These are phyloP conservation scores for Pelobates cultripes DNA, from an alignment of 2,797 vertebrate genomes.

Conservation along the genomic window DNA sequence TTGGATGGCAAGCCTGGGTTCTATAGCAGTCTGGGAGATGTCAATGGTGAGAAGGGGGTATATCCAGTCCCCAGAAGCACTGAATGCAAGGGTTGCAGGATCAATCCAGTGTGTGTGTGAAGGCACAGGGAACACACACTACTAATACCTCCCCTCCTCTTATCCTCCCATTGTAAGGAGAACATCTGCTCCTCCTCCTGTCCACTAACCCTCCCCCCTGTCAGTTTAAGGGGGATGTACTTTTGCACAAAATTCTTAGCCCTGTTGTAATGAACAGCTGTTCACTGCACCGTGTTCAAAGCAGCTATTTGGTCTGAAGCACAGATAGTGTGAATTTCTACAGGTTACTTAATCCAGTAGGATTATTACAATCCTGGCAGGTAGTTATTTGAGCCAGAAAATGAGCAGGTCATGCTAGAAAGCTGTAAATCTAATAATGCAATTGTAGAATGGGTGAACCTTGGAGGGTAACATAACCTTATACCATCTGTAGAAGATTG, in stretches of 20 bases:
- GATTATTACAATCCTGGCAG: neutral
- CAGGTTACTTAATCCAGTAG: constrained; percentile 43
- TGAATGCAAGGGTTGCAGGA: constrained; percentile 35
- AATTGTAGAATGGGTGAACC: neutral
- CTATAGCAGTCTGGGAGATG: constrained; percentile 13
- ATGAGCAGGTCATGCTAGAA: neutral
- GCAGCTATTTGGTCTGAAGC: neutral
- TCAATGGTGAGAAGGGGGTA: constrained; percentile 23
- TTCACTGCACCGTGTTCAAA: neutral
- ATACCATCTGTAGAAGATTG: neutral
- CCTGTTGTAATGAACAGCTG: constrained; percentile 30
- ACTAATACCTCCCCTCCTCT: neutral
- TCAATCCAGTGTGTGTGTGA: constrained; percentile 12
- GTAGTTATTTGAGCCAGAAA: neutral
- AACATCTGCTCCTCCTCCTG: constrained; percentile 30
- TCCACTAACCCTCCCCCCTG: constrained; percentile 31
- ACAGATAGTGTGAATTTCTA: neutral
- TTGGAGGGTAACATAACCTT: neutral
- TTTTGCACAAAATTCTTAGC: constrained; percentile 19
- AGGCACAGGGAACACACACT: constrained; percentile 30
- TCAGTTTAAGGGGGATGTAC: constrained; percentile 12
- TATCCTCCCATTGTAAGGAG: constrained; percentile 35
- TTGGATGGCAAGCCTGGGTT: neutral
- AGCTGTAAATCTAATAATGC: constrained; percentile 14
- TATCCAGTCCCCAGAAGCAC: constrained; percentile 22